phyloP scores from a whole-genome alignment of 2,797 vertebrate species.

The Danionella dracula region DNA sequence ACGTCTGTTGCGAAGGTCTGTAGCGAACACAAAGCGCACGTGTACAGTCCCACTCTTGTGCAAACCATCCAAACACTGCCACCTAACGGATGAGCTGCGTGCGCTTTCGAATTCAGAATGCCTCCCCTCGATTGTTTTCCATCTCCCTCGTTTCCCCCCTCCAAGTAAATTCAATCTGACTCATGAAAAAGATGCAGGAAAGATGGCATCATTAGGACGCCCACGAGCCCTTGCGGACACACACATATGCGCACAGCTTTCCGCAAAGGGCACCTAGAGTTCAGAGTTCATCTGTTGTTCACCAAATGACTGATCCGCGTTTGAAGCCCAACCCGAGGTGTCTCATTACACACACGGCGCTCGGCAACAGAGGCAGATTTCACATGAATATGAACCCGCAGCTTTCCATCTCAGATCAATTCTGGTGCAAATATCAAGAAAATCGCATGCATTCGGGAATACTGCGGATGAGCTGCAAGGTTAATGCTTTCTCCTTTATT shows the following conservation, averaged over 20 bases:
- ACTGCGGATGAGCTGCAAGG: slow-evolving; percentile 5
- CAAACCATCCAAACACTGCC: slow-evolving; percentile 47
- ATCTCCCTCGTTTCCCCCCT: slow-evolving; percentile 34
- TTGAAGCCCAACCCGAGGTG: slow-evolving; percentile 52
- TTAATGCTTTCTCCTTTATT: slow-evolving; percentile 11
- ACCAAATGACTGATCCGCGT: slow-evolving; percentile 53
- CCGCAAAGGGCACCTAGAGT: slow-evolving; percentile 66
- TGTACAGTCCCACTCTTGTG: slow-evolving; percentile 4
- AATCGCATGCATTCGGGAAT: background rate
- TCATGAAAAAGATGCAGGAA: slow-evolving; percentile 49
- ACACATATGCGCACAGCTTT: slow-evolving; percentile 31
- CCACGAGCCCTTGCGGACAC: slow-evolving; percentile 29
- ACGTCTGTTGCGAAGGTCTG: slow-evolving; percentile 44
- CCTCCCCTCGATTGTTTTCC: background rate
- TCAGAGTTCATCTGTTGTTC: slow-evolving; percentile 75
- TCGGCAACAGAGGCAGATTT: slow-evolving; percentile 10
- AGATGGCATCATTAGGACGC: slow-evolving; percentile 53
- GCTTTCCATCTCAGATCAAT: slow-evolving; percentile 74
- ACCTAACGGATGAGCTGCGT: slow-evolving; percentile 30
- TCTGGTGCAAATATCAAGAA: slow-evolving; percentile 25
- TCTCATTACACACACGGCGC: slow-evolving; percentile 45
- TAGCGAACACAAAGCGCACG: slow-evolving; percentile 8
- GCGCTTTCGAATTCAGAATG: background rate
- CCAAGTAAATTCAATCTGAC: slow-evolving; percentile 48
- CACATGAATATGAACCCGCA: slow-evolving; percentile 54